Percentiles rank a stretch among this genome's conserved stretches.
phyloP scores from a whole-genome alignment of 2,888 invertebrate species.

The Colostygia pectinataria region DNA sequence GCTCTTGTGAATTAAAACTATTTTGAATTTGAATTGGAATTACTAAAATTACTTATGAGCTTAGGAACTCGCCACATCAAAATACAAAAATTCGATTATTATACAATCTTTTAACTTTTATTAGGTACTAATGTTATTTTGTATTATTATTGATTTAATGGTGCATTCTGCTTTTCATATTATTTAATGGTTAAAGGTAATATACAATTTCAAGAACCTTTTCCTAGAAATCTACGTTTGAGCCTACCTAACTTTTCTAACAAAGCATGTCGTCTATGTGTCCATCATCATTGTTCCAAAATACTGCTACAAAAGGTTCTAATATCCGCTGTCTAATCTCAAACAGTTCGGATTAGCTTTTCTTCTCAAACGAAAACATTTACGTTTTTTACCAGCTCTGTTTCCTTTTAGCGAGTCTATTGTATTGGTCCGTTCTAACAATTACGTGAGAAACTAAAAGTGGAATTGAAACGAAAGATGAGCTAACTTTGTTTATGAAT shows the following conservation, averaged over 20 bases:
- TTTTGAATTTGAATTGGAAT: too few relatives aligned
- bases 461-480: constrained; percentile 4
- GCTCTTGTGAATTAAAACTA: too few relatives aligned
- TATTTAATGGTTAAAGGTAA: too few relatives aligned
- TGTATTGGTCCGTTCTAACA: constrained; percentile 10
- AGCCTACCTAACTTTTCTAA: constrained; percentile 2
- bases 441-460: constrained; percentile 19
- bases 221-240: background rate
- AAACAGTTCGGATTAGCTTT: constrained; percentile 39
- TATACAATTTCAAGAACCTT: background rate
- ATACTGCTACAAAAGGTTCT: constrained; percentile 30
- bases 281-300: constrained; percentile 13
- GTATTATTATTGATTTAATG: too few relatives aligned
- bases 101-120: too few relatives aligned
- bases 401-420: constrained; percentile 22
- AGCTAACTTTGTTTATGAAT: constrained; percentile 4
- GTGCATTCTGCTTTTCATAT: too few relatives aligned
- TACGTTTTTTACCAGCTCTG: constrained; percentile 18
- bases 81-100: too few relatives aligned
- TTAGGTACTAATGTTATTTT: too few relatives aligned
- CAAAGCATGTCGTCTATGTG: constrained; percentile 8
- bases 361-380: constrained; percentile 35
- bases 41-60: too few relatives aligned
- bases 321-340: constrained; percentile 47
- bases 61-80: too few relatives aligned